Percentiles rank a stretch among this genome's conserved stretches.
Evolutionary conservation across 2,888 invertebrate species (phyloP).

Genomic region (Villa cingulata): DNA sequence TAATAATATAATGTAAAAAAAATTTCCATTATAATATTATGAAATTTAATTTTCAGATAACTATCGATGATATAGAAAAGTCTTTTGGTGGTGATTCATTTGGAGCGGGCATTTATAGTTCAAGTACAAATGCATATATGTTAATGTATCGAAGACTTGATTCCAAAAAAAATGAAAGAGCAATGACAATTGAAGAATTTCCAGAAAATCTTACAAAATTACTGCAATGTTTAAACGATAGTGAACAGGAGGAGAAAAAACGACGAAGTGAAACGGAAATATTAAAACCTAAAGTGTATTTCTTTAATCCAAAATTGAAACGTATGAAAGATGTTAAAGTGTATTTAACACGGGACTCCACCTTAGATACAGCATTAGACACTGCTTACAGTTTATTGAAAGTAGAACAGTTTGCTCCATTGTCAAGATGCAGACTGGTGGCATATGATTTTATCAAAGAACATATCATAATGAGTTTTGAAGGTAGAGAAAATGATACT

Average conservation of each 20-base stretch:
- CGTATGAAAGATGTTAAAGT: conserved; percentile 42
- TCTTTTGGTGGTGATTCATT: conserved; percentile 72
- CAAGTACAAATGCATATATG: conserved; percentile 83
- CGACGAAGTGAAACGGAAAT: conserved; percentile 42
- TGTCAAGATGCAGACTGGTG: conserved; percentile 58
- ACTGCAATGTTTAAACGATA: conserved; percentile 47
- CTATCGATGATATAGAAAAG: conserved; percentile 65
- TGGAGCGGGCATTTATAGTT: conserved; percentile 53
- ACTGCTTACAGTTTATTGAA: conserved; percentile 45
- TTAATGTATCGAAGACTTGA: conserved; percentile 74
- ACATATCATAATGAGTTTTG: conserved; percentile 53
- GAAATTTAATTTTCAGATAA: conserved; percentile 40
- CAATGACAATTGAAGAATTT: conserved; percentile 53
- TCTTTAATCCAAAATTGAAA: conserved; percentile 44
- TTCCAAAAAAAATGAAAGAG: conserved; percentile 45
- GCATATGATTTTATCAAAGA: conserved; percentile 50
- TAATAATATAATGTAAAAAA: background rate
- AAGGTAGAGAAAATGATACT: conserved; percentile 40
- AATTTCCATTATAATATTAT: background rate
- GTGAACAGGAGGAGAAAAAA: conserved; percentile 49
- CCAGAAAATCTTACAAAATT: conserved; percentile 58
- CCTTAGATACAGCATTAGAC: conserved; percentile 44
- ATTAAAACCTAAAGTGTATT: conserved; percentile 49
- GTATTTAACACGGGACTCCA: conserved; percentile 44
- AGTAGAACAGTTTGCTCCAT: conserved; percentile 42